These are phyloP conservation scores for Podarcis lilfordi DNA, from an alignment of 2,797 vertebrate species.

Conservation along the genomic window DNA sequence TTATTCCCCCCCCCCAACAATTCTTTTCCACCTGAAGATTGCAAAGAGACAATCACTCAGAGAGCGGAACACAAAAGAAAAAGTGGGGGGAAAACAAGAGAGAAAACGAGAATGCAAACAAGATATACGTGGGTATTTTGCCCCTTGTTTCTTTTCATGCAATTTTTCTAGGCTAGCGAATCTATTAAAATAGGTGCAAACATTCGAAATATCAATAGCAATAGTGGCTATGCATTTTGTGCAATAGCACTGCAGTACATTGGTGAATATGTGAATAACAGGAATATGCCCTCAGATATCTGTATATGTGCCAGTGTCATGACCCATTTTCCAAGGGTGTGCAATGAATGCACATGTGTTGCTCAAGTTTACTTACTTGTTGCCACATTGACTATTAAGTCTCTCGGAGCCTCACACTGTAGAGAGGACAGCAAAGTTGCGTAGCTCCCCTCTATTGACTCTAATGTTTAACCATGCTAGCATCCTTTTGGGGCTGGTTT, in stretches of 20 bases:
- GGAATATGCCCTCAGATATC: background rate
- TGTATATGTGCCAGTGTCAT: background rate
- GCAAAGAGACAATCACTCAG: slow-evolving; percentile 17
- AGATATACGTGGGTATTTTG: background rate
- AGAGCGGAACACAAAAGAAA: background rate
- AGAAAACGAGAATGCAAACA: background rate
- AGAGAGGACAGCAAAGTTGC: background rate
- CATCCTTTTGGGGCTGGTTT: background rate
- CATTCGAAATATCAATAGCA: background rate
- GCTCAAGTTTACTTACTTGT: too few species aligned
- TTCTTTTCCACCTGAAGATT: slow-evolving; percentile 15
- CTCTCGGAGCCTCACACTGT: background rate
- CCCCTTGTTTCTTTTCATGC: background rate
- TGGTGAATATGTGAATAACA: background rate
- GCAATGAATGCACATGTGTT: background rate
- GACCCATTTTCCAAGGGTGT: background rate
- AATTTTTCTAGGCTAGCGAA: background rate
- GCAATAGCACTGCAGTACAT: background rate
- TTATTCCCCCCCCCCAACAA: slow-evolving; percentile 27
- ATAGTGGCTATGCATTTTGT: background rate
- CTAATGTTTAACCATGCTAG: background rate
- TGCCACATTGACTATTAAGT: background rate
- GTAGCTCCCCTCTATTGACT: background rate
- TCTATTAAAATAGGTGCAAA: background rate
- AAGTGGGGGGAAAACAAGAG: background rate